Base-by-base conservation (phyloP, 2,888 invertebrate species). In the Pheosia tremula region DNA sequence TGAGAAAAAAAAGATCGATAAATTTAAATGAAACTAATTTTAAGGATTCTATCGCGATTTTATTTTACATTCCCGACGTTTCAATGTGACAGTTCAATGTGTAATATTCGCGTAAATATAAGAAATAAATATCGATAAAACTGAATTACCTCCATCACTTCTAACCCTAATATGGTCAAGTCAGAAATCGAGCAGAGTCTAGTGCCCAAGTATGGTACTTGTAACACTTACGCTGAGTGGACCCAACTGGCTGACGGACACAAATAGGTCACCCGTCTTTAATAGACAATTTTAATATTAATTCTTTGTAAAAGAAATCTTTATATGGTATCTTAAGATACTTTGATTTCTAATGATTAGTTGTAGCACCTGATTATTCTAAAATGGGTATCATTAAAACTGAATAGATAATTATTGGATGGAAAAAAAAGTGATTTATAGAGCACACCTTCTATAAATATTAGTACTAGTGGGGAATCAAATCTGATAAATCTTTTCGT, bases 111-210 rank as follows among this genome's bases (percentile, higher is more conserved):
- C n/a, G n/a, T n/a, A n/a, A n/a, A n/a, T n/a, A n/a, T n/a, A n/a
- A n/a, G n/a, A n/a, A n/a, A n/a, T n/a, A n/a, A 47, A 37, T 55
- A 39, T 55, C 55, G 55, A 55, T 55, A 53, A 55, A 55, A 39
- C n/a, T 39, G 53, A n/a, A 39, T n/a, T 6, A 5, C 7, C 7
- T n/a, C 38, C 55, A 11, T 39, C 55, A 39, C 55, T 55, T 39
- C 39, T 39, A 55, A 39, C 13, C 53, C 55, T 55, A 39, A 55
- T 8, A 55, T 55, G 39, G 55, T 55, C 39, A 38, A 13, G 37
- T 55, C 55, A 55, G 55, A 55, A 55, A 39, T 55, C 55, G 38
- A 55, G 13, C 13, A 5, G 11, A 9, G 11, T 38, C 38, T 36
- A 39, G 39, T 55, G n/a, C 10, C 39, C 55, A 55, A 38, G 36